Evolutionary conservation across 2,888 invertebrate genomes (phyloP).

Genomic region (Piscicola geometra): DNA sequence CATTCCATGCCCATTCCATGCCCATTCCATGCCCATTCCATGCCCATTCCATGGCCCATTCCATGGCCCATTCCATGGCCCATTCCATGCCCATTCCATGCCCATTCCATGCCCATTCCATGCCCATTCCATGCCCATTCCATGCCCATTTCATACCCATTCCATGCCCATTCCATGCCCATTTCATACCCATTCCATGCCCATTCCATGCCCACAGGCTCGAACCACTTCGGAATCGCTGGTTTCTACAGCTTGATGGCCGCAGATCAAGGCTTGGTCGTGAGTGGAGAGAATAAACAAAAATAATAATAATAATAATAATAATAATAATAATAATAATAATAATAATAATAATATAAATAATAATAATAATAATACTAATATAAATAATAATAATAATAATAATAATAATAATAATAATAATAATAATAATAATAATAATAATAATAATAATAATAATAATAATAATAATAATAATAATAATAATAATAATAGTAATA

Average conservation of each 20-base stretch:
- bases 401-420: conserved; percentile 11
- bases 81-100: too few relatives aligned
- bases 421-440: conserved; percentile 1
- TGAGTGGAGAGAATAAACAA: conserved; percentile 35
- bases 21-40: too few relatives aligned
- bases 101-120: too few relatives aligned
- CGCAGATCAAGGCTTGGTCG: conserved; percentile 44
- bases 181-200: too few relatives aligned
- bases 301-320: not conserved
- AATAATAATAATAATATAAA: not conserved
- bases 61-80: too few relatives aligned
- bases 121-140: too few relatives aligned
- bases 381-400: conserved; percentile 1
- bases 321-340: not conserved
- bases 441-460: not conserved
- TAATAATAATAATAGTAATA: too few relatives aligned
- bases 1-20: too few relatives aligned
- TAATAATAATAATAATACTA: not conserved
- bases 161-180: too few relatives aligned
- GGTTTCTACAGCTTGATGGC: conserved; percentile 46
- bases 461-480: too few relatives aligned
- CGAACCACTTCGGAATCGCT: conserved; percentile 48
- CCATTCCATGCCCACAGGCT: conserved; percentile 49
- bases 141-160: too few relatives aligned
- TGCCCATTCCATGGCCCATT: too few relatives aligned